Percentiles rank a stretch among this genome's conserved stretches.
Conservation (phyloP, 2,113 vertebrate species). For the Pituophis catenifer region DNA sequence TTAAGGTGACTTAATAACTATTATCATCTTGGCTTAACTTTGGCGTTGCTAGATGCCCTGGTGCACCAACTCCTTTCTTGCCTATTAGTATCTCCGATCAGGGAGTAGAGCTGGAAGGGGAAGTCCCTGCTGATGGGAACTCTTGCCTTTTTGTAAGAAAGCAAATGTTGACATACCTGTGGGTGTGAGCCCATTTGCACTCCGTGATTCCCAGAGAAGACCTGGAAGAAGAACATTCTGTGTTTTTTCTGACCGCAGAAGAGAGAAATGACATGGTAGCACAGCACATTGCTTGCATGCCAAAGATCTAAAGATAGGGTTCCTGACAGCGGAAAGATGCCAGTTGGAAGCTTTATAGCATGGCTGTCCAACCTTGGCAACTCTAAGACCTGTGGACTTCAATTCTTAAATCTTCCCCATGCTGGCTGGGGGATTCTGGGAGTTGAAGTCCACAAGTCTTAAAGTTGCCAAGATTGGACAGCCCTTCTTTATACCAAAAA, state of each 20-base stretch:
- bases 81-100: background rate
- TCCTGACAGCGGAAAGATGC: background rate
- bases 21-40: background rate
- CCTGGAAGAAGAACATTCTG: background rate
- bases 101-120: too few species aligned
- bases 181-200: background rate
- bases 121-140: background rate
- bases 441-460: background rate
- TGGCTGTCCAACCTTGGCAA: background rate
- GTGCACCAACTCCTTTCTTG: background rate
- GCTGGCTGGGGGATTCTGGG: too few species aligned
- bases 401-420: background rate
- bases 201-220: background rate
- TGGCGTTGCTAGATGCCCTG: background rate
- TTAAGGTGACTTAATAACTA: background rate
- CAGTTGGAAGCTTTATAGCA: background rate
- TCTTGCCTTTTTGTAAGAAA: background rate
- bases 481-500: background rate
- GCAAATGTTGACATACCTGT: background rate
- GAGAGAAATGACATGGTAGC: background rate
- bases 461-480: background rate
- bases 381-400: background rate
- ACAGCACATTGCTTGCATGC: background rate
- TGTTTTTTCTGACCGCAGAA: background rate
- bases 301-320: background rate